These are phyloP conservation scores for Tachysurus vachellii DNA, from an alignment of 2,113 vertebrate species.

Conservation along the genomic window DNA sequence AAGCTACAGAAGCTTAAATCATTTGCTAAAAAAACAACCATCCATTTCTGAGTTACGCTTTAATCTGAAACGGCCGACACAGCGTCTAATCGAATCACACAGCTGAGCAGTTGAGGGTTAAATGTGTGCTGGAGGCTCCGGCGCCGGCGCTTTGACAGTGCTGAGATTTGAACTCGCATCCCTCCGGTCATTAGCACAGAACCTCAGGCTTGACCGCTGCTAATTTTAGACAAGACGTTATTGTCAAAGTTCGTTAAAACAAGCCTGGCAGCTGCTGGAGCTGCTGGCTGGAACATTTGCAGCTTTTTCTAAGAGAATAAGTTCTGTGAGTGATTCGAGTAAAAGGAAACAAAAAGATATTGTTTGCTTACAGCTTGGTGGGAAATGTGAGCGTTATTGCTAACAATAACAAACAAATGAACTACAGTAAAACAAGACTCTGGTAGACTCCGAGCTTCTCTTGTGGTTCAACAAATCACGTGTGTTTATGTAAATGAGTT, in stretches of 20 bases:
- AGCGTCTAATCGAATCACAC: background rate
- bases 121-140: background rate
- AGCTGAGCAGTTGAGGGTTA: conserved; percentile 3
- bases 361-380: background rate
- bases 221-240: background rate
- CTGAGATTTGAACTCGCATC: background rate
- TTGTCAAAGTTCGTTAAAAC: background rate
- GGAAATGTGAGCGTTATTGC: too few relatives aligned
- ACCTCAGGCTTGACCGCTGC: background rate
- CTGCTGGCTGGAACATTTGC: background rate
- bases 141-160: background rate
- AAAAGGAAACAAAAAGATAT: background rate
- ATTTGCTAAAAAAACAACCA: background rate
- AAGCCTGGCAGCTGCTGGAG: background rate
- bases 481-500: background rate
- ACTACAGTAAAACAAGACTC: too few relatives aligned
- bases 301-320: background rate
- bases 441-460: too few relatives aligned
- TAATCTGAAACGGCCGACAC: background rate
- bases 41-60: background rate
- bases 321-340: background rate
- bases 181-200: background rate
- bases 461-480: background rate
- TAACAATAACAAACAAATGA: background rate
- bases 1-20: background rate